Conservation (phyloP, 2,113 vertebrate genomes). For the Grammomys surdaster region DNA sequence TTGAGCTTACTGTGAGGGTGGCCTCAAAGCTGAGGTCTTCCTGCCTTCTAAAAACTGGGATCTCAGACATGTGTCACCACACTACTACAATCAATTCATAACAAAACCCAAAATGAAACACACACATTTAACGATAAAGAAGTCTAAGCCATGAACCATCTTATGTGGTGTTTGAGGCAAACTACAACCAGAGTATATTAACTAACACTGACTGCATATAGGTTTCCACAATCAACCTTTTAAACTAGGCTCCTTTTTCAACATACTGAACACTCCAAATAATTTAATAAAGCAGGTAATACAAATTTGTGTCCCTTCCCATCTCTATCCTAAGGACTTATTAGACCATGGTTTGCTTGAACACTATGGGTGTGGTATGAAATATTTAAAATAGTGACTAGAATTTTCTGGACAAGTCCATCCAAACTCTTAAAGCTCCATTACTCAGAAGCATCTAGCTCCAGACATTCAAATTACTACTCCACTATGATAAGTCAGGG, state of each 20-base stretch:
- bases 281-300: constrained; percentile 62
- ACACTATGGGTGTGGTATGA: constrained; percentile 71
- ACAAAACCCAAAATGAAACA: constrained; percentile 49
- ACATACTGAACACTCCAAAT: constrained; percentile 53
- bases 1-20: not conserved
- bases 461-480: constrained; percentile 83
- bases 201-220: constrained; percentile 15
- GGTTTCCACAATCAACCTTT: constrained; percentile 49
- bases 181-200: constrained; percentile 22
- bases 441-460: constrained; percentile 76
- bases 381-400: constrained; percentile 71
- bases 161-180: constrained; percentile 34
- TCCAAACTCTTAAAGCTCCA: constrained; percentile 83
- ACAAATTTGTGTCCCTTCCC: constrained; percentile 7
- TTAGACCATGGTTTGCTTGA: constrained; percentile 26
- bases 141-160: not conserved
- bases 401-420: constrained; percentile 79
- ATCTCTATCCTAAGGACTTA: constrained; percentile 4
- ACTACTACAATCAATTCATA: constrained; percentile 38
- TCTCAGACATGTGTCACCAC: not conserved
- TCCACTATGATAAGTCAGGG: constrained; percentile 69
- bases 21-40: too few relatives aligned
- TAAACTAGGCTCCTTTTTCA: constrained; percentile 53
- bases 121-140: constrained; percentile 47
- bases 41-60: not conserved